Percentiles rank a stretch among this genome's conserved stretches.
These are phyloP conservation scores for Netelia inedita DNA, from an alignment of 2,888 invertebrate genomes.

Conservation along the genomic window DNA sequence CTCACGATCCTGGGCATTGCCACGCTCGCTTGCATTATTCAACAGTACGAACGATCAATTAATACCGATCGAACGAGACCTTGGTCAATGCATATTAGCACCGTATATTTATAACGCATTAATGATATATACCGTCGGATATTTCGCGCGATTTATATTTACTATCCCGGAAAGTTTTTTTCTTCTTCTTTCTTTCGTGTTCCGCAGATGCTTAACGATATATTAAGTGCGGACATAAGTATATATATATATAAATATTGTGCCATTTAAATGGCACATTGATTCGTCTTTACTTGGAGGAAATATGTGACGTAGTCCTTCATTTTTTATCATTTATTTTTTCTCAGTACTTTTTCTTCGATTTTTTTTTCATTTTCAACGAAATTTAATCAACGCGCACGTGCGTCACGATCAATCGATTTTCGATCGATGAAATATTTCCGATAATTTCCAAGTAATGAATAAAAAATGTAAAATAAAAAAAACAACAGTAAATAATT, in stretches of 20 bases:
- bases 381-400: too few relatives aligned
- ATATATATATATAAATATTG: not conserved
- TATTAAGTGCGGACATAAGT: not conserved
- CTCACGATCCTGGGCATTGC: constrained; percentile 39
- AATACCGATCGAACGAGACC: constrained; percentile 50
- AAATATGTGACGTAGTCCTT: too few relatives aligned
- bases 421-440: not conserved
- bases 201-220: not conserved
- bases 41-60: constrained; percentile 42
- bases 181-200: constrained; percentile 14
- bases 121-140: not conserved
- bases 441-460: not conserved
- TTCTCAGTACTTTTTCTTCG: too few relatives aligned
- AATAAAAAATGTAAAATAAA: constrained; percentile 5
- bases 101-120: not conserved
- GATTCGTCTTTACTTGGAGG: too few relatives aligned
- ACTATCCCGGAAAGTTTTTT: constrained; percentile 71
- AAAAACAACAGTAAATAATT: not conserved
- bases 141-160: constrained; percentile 10
- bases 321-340: too few relatives aligned
- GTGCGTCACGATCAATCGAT: not conserved
- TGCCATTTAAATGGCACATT: too few relatives aligned
- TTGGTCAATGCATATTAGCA: constrained; percentile 32
- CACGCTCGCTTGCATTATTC: constrained; percentile 42
- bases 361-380: not conserved